phyloP scores from a whole-genome alignment of 2,888 invertebrate species.

The Dromius quadrimaculatus region DNA sequence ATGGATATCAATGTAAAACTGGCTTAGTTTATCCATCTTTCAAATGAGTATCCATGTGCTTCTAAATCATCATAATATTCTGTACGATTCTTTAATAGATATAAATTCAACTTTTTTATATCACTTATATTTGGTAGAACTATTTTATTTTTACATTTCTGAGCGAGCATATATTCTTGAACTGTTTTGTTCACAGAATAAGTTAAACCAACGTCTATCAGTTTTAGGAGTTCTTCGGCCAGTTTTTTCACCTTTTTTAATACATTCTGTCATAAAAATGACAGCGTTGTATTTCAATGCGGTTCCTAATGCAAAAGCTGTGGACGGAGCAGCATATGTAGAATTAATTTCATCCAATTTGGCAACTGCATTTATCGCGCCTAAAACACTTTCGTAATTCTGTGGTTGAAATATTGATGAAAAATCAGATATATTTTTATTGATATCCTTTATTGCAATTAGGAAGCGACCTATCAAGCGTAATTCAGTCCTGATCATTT shows the following conservation, averaged over 20 bases:
- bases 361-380: constrained; percentile 4
- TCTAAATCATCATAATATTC: background rate
- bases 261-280: background rate
- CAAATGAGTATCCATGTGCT: background rate
- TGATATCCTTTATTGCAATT: constrained; percentile 21
- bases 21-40: background rate
- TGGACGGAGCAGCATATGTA: background rate
- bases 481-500: constrained; percentile 52
- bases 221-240: background rate
- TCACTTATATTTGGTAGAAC: background rate
- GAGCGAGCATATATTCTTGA: background rate
- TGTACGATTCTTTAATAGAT: background rate
- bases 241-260: background rate
- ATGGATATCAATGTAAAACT: constrained; percentile 47
- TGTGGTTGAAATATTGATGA: background rate
- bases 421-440: background rate
- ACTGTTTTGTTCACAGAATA: background rate
- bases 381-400: background rate
- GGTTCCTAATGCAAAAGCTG: constrained; percentile 9
- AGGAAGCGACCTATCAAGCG: constrained; percentile 54
- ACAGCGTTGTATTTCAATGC: background rate
- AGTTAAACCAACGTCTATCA: background rate
- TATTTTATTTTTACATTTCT: background rate
- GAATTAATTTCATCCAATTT: constrained; percentile 2
- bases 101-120: background rate